Conservation (phyloP, 2,888 invertebrate genomes). For the Erebia aethiops region DNA sequence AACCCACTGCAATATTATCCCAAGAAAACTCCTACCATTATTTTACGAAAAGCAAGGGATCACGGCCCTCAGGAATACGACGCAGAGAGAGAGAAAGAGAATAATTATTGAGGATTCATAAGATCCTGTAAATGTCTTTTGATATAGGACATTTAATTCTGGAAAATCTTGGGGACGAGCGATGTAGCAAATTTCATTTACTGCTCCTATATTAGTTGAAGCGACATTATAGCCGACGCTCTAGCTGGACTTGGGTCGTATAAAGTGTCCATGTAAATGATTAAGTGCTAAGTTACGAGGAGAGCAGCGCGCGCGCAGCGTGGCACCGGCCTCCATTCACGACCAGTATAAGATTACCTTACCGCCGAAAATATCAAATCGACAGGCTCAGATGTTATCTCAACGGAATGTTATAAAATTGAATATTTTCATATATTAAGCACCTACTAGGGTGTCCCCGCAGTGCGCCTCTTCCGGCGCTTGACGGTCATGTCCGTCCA, state of each 20-base stretch:
- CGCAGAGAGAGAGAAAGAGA: too few relatives aligned
- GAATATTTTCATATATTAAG: slow-evolving; percentile 78
- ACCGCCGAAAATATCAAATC: slow-evolving; percentile 82
- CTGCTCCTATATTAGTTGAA: slow-evolving; percentile 42
- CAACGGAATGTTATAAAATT: slow-evolving; percentile 79
- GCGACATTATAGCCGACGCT: slow-evolving; percentile 41
- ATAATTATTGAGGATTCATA: too few relatives aligned
- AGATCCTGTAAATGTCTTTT: too few relatives aligned
- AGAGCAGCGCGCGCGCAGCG: slow-evolving; percentile 72
- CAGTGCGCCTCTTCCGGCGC: slow-evolving; percentile 65
- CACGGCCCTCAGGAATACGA: too few relatives aligned
- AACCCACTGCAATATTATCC: too few relatives aligned
- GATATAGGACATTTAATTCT: neutral
- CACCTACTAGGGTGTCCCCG: slow-evolving; percentile 61
- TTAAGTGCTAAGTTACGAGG: slow-evolving; percentile 81
- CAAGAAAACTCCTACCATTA: too few relatives aligned
- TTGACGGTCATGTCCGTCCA: slow-evolving; percentile 45
- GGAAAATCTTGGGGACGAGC: neutral
- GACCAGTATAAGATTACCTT: slow-evolving; percentile 74
- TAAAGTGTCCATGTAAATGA: slow-evolving; percentile 78
- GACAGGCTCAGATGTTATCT: slow-evolving; percentile 79
- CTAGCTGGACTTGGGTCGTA: slow-evolving; percentile 56
- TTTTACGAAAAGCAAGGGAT: too few relatives aligned
- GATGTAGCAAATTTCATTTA: slow-evolving; percentile 45
- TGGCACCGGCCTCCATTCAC: slow-evolving; percentile 72